A percentile compares a stretch with the other conserved stretches of the same genome.
phyloP scores from a whole-genome alignment of 1,140 invertebrate species.

The Caenorhabditis brenneri region DNA sequence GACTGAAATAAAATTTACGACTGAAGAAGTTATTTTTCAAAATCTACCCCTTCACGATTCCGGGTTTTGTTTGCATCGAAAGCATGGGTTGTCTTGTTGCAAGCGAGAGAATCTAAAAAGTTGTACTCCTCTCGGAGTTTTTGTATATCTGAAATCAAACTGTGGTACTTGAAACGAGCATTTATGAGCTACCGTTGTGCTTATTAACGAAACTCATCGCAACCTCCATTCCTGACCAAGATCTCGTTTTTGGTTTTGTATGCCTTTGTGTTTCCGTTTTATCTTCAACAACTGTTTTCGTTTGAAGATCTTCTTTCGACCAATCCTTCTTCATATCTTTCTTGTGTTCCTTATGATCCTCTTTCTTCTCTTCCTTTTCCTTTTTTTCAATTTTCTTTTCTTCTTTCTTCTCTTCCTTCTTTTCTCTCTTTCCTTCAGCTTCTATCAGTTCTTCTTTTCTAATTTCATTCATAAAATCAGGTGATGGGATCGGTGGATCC shows the following conservation, averaged over 20 bases:
- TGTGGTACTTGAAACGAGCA: not conserved
- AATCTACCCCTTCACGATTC: not conserved
- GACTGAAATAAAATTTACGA: not conserved
- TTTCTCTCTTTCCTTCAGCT: not conserved
- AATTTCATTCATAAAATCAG: not conserved
- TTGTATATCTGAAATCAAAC: not conserved
- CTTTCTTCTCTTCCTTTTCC: not conserved
- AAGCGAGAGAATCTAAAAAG: not conserved
- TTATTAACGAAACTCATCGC: not conserved
- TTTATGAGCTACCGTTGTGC: not conserved
- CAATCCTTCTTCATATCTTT: not conserved
- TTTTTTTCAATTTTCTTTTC: not conserved
- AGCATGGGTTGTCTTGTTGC: not conserved
- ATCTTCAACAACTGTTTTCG: not conserved
- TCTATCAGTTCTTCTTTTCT: not conserved
- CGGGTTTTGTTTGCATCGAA: not conserved
- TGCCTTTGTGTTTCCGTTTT: not conserved
- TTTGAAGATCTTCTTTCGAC: not conserved
- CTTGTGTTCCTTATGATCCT: not conserved
- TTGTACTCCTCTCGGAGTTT: not conserved
- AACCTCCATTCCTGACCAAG: not conserved
- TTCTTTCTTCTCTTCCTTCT: not conserved
- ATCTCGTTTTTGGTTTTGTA: not conserved
- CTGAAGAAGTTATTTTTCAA: not conserved
- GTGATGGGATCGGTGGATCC: not conserved